Evolutionary conservation across 2,888 invertebrate species (phyloP).

Genomic region (Schizaphis graminum): DNA sequence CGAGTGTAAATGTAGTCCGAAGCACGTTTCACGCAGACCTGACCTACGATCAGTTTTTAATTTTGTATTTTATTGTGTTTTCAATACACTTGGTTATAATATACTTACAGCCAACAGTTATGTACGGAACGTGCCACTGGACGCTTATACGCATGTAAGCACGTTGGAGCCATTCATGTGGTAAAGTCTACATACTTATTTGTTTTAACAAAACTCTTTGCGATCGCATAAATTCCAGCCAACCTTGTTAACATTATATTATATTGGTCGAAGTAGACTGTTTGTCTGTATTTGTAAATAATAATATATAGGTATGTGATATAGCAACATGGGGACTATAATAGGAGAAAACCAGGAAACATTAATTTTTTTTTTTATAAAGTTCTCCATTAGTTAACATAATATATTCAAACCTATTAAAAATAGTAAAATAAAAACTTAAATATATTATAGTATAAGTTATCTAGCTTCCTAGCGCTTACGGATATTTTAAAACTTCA

Average conservation of each 20-base stretch:
- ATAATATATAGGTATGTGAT: not conserved
- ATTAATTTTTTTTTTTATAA: not conserved
- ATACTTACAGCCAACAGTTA: constrained; percentile 26
- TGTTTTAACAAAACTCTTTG: constrained; percentile 1
- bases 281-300: not conserved
- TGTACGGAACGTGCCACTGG: constrained; percentile 52
- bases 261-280: not conserved
- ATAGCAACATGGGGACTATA: not conserved
- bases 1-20: constrained; percentile 27
- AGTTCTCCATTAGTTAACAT: not conserved
- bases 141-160: not conserved
- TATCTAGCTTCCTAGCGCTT: not conserved
- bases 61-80: constrained; percentile 35
- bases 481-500: not conserved
- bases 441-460: not conserved
- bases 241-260: not conserved
- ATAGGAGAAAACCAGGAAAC: not conserved
- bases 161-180: not conserved
- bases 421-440: not conserved
- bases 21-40: constrained; percentile 49
- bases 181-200: not conserved
- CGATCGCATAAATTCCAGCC: constrained; percentile 29
- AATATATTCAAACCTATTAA: not conserved
- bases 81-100: not conserved
- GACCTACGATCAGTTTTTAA: constrained; percentile 60